Evolutionary conservation across 2,113 vertebrate species (phyloP).

Genomic region (Galemys pyrenaicus): DNA sequence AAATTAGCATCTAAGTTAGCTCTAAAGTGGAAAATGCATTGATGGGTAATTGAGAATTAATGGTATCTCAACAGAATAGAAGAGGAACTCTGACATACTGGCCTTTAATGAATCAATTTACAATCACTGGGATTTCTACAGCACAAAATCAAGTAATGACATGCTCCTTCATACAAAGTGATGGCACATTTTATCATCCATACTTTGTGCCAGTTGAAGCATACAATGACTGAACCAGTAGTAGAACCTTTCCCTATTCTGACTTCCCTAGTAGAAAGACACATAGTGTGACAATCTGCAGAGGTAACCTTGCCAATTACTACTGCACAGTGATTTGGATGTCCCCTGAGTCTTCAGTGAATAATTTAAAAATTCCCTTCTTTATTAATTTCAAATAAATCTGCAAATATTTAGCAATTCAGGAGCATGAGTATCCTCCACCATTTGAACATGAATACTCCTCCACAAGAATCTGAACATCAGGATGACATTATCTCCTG

Average conservation of each 20-base stretch:
- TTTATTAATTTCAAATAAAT: conserved; percentile 46
- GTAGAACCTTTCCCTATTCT: neutral
- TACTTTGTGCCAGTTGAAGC: neutral
- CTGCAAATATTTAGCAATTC: neutral
- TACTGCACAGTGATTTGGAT: neutral
- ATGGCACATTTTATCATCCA: neutral
- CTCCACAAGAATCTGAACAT: neutral
- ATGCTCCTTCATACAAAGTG: neutral
- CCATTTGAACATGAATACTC: neutral
- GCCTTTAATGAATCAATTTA: conserved; percentile 64
- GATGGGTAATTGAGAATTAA: conserved; percentile 64
- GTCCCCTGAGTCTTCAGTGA: neutral
- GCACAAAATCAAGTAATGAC: neutral
- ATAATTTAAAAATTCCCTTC: neutral
- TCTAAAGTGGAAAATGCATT: conserved; percentile 56
- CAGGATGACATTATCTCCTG: neutral
- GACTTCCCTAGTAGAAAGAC: neutral
- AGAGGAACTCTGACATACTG: conserved; percentile 45
- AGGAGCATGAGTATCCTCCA: neutral
- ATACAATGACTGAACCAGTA: neutral
- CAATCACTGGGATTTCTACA: conserved; percentile 18
- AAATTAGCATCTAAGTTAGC: conserved; percentile 67
- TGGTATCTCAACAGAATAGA: conserved; percentile 50
- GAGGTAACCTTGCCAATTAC: neutral
- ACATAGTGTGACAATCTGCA: neutral